Evolutionary conservation across 2,113 vertebrate species (phyloP).

Genomic region (Ivindomyrus marchei): DNA sequence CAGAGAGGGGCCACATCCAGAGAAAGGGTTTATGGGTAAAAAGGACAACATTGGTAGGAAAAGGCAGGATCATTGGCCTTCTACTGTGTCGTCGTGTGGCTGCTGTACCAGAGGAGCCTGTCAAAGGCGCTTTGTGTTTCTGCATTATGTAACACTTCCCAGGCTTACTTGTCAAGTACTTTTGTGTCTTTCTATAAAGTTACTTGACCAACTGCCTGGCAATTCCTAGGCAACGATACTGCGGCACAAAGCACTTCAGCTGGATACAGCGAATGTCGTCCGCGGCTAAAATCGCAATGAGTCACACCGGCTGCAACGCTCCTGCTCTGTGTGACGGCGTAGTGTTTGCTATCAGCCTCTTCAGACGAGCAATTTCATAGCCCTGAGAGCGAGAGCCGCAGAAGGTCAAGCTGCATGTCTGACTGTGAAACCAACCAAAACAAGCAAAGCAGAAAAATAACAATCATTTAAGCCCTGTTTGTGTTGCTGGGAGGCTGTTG

Average conservation of each 20-base stretch:
- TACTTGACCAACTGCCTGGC: background rate
- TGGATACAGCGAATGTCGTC: slow-evolving; percentile 15
- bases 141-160: background rate
- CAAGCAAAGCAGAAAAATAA: background rate
- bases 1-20: background rate
- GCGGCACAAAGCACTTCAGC: background rate
- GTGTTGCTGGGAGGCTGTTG: background rate
- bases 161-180: background rate
- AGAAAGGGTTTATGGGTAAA: background rate
- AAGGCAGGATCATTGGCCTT: background rate
- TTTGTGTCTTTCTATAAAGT: background rate
- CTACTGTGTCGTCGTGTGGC: background rate
- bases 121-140: background rate
- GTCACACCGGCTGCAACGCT: slow-evolving; percentile 5
- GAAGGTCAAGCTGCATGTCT: background rate
- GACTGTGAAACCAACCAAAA: background rate
- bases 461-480: background rate
- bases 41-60: background rate
- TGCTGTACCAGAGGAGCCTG: background rate
- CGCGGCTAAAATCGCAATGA: slow-evolving; percentile 34
- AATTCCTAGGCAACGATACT: background rate
- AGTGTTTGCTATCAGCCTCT: background rate
- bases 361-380: background rate
- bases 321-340: background rate
- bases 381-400: background rate